Evolutionary conservation across 2,888 invertebrate genomes (phyloP).

Genomic region (Dastarcus helophoroides): DNA sequence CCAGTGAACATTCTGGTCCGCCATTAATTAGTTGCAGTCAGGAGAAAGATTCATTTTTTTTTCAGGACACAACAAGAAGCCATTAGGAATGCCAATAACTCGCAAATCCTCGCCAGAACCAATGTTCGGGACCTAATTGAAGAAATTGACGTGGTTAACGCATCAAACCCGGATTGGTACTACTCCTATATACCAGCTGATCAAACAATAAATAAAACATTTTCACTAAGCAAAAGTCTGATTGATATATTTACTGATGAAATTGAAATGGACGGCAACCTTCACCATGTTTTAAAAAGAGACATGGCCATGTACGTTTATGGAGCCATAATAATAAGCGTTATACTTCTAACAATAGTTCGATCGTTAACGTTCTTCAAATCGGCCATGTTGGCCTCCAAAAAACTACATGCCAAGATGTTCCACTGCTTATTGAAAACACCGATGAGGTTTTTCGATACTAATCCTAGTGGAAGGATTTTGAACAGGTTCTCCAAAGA

Average conservation of each 20-base stretch:
- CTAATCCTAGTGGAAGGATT: slow-evolving; percentile 66
- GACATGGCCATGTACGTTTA: slow-evolving; percentile 37
- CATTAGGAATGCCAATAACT: slow-evolving; percentile 12
- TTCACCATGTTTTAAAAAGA: slow-evolving; percentile 16
- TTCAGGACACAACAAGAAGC: slow-evolving; percentile 28
- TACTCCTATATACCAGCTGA: neutral
- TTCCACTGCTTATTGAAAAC: slow-evolving; percentile 60
- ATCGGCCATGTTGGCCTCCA: slow-evolving; percentile 64
- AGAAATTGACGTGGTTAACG: slow-evolving; percentile 1
- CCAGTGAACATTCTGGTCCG: too few relatives aligned
- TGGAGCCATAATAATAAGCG: slow-evolving; percentile 42
- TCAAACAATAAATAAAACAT: neutral
- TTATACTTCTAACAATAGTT: slow-evolving; percentile 45
- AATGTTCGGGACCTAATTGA: neutral
- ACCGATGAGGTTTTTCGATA: slow-evolving; percentile 71
- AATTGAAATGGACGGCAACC: slow-evolving; percentile 6
- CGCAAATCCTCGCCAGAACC: neutral
- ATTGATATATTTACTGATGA: slow-evolving; percentile 8
- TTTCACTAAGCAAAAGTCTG: neutral
- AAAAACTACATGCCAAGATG: slow-evolving; percentile 64
- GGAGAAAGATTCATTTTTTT: slow-evolving; percentile 7
- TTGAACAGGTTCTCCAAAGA: slow-evolving; percentile 70
- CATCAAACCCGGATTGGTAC: neutral
- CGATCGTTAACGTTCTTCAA: slow-evolving; percentile 61
- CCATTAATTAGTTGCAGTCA: too few relatives aligned